Base-by-base conservation (phyloP, 2,888 invertebrate species). In the Catocala nupta region DNA sequence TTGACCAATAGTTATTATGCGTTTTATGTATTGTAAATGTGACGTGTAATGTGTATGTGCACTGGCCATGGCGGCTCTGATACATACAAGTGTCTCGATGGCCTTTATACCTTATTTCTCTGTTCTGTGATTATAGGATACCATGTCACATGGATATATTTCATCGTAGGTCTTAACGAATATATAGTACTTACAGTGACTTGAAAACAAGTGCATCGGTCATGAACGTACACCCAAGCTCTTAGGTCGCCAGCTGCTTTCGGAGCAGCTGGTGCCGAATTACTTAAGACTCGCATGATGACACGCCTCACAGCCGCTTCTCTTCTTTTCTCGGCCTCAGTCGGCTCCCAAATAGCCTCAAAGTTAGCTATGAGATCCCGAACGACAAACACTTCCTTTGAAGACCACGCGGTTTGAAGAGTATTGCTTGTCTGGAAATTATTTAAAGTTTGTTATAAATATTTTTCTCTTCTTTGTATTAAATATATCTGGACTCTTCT, bases 281-380 rank as follows among this genome's bases (percentile, higher is more conserved):
- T 95, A 25, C 95, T 95, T 60, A 96, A 95, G 76, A 97, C 96
- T 54, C 95, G 94, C 88, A 96, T 95, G 53, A 98, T 91, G 3
- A 97, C 96, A 63, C 96, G 93, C 55, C 97, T 89, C 89, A 98
- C 97, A 57, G 96, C 96, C 55, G 96, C 96, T 84, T 98, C 98
- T 59, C 96, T 95, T 59, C 96, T 95, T 55, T 96, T 87, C 91
- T 98, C 98, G 2, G 95, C 95, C 0, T 95, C 95, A n/a, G 96
- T 96, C 51, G 97, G 95, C 77, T 97, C 96, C 93, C 98, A 98
- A n/a, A 98, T 95, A 66, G 95, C 94, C 68, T 96, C 96, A 84
- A 96, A 97, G 63, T 96, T 92, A 10, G 93, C 91, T 60, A 98
- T 97, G 65, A 98, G 90, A 82, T 98, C 98, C 0, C 95, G 95